A percentile compares a stretch with the other conserved stretches of the same genome.
Conservation (phyloP, 2,797 vertebrate genomes). For the Spea hammondii region DNA sequence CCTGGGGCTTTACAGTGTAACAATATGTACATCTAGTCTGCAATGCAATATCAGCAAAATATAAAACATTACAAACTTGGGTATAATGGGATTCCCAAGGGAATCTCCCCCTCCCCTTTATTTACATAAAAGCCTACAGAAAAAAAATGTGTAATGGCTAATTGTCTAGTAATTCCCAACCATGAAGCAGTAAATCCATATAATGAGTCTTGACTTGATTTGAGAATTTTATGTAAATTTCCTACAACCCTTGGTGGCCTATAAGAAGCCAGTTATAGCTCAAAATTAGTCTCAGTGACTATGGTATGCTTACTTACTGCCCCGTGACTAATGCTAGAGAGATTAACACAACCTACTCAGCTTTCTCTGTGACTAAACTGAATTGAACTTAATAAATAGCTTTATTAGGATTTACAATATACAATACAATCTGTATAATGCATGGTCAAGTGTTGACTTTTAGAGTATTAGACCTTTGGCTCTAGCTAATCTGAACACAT, state of each 20-base stretch:
- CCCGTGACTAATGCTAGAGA: slow-evolving; percentile 39
- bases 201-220: slow-evolving; percentile 42
- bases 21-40: too few species aligned
- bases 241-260: slow-evolving; percentile 6
- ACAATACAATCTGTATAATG: slow-evolving; percentile 36
- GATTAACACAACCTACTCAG: slow-evolving; percentile 38
- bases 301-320: slow-evolving; percentile 25
- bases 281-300: slow-evolving; percentile 33
- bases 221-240: slow-evolving; percentile 47
- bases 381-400: slow-evolving; percentile 43
- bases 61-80: too few species aligned
- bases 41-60: too few species aligned
- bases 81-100: too few species aligned
- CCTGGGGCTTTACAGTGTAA: too few species aligned
- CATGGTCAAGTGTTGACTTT: slow-evolving; percentile 29
- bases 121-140: slow-evolving; percentile 2
- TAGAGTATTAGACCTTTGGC: slow-evolving; percentile 21
- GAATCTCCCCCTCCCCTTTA: too few species aligned
- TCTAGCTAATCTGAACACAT: too few species aligned
- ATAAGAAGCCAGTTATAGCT: slow-evolving; percentile 13
- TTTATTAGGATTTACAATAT: slow-evolving; percentile 32
- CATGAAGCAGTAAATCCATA: slow-evolving; percentile 46
- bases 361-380: slow-evolving; percentile 34
- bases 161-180: slow-evolving; percentile 34
- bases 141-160: slow-evolving; percentile 33